Conservation (phyloP, 2,797 vertebrate species). For the Melanotaenia trifasciata region DNA sequence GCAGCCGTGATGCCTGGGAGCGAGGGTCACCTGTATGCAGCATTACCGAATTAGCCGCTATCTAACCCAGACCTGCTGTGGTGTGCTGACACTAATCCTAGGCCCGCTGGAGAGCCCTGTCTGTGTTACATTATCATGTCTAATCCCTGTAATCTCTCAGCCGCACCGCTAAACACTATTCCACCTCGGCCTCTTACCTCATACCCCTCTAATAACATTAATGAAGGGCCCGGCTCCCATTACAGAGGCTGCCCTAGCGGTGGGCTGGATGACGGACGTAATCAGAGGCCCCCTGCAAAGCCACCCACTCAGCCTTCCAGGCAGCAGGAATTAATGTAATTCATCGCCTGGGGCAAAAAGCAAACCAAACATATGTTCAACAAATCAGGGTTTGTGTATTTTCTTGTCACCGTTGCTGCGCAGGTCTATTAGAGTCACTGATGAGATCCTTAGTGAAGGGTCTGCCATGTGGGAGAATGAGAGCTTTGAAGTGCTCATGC, state of each 20-base stretch:
- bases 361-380: conserved; percentile 87
- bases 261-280: conserved; percentile 69
- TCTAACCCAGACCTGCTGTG: conserved; percentile 86
- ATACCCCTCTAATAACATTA: conserved; percentile 84
- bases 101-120: conserved; percentile 79
- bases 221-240: conserved; percentile 77
- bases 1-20: conserved; percentile 70
- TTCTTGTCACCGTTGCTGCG: conserved; percentile 81
- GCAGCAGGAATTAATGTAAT: conserved; percentile 84
- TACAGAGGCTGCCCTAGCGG: conserved; percentile 58
- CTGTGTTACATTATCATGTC: conserved; percentile 83
- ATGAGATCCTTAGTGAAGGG: conserved; percentile 78
- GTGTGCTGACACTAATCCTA: conserved; percentile 81
- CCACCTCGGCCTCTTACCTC: conserved; percentile 86
- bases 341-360: conserved; percentile 85
- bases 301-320: conserved; percentile 79
- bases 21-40: conserved; percentile 83
- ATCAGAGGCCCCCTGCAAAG: conserved; percentile 68
- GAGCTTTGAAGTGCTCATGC: conserved; percentile 78
- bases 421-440: conserved; percentile 77
- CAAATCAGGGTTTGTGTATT: conserved; percentile 86
- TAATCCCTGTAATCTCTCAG: conserved; percentile 83
- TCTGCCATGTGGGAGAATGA: conserved; percentile 56
- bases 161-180: conserved; percentile 79
- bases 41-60: conserved; percentile 85